Evolutionary conservation across 2,888 invertebrate species (phyloP), one percentile per base, ranked within the genome.

Genomic region (Helobdella robusta): DNA sequence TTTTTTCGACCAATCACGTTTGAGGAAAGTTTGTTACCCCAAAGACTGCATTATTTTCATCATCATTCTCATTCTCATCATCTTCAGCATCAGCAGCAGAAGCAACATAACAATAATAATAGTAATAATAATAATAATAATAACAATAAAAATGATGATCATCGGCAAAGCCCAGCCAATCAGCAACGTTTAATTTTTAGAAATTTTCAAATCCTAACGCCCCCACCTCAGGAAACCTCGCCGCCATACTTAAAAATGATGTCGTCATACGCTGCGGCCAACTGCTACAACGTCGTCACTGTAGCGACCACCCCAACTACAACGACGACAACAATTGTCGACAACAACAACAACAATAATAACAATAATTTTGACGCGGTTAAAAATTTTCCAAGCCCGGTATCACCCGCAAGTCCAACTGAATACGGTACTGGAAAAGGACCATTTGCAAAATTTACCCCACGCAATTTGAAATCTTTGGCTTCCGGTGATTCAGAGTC

Each of bases 1-100:
- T 56, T 56, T 18, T 56, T 56, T 11, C 25, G 56, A 56, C 56
- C 56, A 56, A 56, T 56, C 25, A 32, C 32, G n/a, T 56, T 56
- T 32, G 56, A 56, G 30, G 56, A 56, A 32, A 25, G 56, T 6
- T 5, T 56, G 30, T n/a, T 56, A 2, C 32, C n/a, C 32, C 20
- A 32, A n/a, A 56, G 32, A 28, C 48, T 48, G 48, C 20, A 20
- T 25, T 23, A 48, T 18, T 25, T 48, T 8, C 15, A 48, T 48
- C 48, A 48, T 20, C 48, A 20, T 48, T 20, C 48, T 23, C 48
- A 23, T 48, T 48, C 48, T 48, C 56, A 56, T 32, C 32, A 3
- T 30, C n/a, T 30, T 32, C 56, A n/a, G n/a, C n/a, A n/a, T n/a
- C n/a, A n/a, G n/a, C n/a, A n/a, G n/a, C n/a, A n/a, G n/a, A n/a